phyloP scores from a whole-genome alignment of 2,113 vertebrate species.

The Daubentonia madagascariensis region DNA sequence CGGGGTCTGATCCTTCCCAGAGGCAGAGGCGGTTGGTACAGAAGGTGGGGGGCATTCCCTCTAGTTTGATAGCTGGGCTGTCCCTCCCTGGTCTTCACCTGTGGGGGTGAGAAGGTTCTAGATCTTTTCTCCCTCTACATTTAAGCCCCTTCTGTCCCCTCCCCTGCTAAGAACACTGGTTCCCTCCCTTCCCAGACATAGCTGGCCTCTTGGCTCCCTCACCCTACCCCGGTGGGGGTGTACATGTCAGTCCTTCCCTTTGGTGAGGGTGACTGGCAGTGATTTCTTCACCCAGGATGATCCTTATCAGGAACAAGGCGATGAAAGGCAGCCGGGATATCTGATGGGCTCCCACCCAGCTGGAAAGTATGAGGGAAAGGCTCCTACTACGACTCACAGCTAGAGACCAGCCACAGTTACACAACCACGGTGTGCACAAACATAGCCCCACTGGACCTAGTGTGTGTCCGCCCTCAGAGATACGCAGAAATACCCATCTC shows the following conservation, averaged over 20 bases:
- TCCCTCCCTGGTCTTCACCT: background rate
- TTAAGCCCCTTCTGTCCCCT: background rate
- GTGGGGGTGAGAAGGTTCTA: background rate
- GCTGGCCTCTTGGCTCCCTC: background rate
- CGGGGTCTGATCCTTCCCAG: background rate
- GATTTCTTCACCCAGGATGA: conserved; percentile 76
- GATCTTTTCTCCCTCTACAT: background rate
- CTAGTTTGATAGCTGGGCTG: background rate
- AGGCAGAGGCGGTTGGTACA: background rate
- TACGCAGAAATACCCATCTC: background rate
- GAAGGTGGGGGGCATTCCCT: background rate
- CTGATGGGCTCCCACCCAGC: conserved; percentile 75
- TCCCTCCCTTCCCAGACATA: background rate
- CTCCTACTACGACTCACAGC: background rate
- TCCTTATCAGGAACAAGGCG: conserved; percentile 73
- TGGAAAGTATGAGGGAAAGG: conserved; percentile 63
- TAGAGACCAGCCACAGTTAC: background rate
- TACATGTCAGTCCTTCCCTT: conserved; percentile 35
- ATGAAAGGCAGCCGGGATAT: conserved; percentile 76
- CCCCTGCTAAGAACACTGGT: background rate
- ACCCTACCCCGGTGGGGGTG: background rate
- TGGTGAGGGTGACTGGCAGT: conserved; percentile 71
- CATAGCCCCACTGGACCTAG: background rate
- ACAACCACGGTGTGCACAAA: background rate
- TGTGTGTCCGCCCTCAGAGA: background rate